phyloP scores from a whole-genome alignment of 2,113 vertebrate species.

The Chitala chitala region DNA sequence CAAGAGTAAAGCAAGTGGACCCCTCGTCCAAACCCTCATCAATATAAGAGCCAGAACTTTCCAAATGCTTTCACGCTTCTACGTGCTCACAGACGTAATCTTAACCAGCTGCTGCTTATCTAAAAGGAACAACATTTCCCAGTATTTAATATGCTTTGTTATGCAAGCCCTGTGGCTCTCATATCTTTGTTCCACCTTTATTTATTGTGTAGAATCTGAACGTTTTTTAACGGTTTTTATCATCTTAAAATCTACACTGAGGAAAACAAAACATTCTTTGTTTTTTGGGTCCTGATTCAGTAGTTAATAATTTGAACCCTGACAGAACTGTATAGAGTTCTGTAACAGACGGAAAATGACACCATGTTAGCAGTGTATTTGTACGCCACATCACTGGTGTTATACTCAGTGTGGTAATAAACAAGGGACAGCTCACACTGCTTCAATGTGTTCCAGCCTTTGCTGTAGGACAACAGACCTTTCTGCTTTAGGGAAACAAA shows the following conservation, averaged over 20 bases:
- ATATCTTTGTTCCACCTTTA: conserved; percentile 27
- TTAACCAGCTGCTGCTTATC: conserved; percentile 34
- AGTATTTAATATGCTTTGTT: conserved; percentile 30
- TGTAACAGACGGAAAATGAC: background rate
- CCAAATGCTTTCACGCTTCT: background rate
- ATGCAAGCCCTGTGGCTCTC: conserved; percentile 30
- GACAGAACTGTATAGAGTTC: conserved; percentile 10
- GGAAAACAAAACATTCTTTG: conserved; percentile 35
- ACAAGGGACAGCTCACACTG: background rate
- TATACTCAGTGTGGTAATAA: background rate
- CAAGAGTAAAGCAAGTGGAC: background rate
- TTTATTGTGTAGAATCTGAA: conserved; percentile 32
- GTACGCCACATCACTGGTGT: background rate
- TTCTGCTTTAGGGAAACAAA: too few relatives aligned
- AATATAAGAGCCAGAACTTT: background rate
- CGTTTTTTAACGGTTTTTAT: conserved; percentile 32
- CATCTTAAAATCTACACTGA: conserved; percentile 34
- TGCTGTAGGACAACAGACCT: too few relatives aligned
- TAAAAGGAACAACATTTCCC: conserved; percentile 47
- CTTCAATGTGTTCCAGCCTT: too few relatives aligned
- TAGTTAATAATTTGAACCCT: conserved; percentile 29
- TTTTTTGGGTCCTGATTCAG: conserved; percentile 30
- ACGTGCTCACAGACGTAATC: background rate
- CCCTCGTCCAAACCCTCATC: conserved; percentile 9
- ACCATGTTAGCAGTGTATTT: background rate